A percentile compares a stretch with the other conserved stretches of the same genome.
These are phyloP conservation scores for Perognathus longimembris DNA, from an alignment of 2,113 vertebrate species.

Conservation along the genomic window DNA sequence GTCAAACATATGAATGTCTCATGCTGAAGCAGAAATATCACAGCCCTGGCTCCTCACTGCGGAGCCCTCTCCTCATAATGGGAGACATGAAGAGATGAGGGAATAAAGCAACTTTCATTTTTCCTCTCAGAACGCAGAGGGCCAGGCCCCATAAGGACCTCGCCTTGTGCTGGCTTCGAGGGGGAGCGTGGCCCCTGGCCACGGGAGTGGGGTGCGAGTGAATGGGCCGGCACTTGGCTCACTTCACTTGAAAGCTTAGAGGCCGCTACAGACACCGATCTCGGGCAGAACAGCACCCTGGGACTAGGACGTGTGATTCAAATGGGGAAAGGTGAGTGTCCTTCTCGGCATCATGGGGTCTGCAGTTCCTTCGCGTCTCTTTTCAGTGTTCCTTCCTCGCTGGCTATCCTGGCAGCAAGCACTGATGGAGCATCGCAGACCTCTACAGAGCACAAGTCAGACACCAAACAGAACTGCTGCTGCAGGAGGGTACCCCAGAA, in stretches of 20 bases:
- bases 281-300: slow-evolving; percentile 76
- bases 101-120: slow-evolving; percentile 84
- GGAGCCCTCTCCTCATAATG: slow-evolving; percentile 78
- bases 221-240: slow-evolving; percentile 80
- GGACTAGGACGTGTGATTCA: slow-evolving; percentile 75
- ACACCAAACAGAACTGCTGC: background rate
- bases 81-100: slow-evolving; percentile 81
- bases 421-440: background rate
- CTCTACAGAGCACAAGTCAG: slow-evolving; percentile 20
- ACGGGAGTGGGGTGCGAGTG: slow-evolving; percentile 78
- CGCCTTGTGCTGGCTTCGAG: slow-evolving; percentile 81
- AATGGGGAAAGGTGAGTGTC: slow-evolving; percentile 78
- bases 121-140: slow-evolving; percentile 73
- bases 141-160: slow-evolving; percentile 74
- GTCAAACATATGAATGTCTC: slow-evolving; percentile 80
- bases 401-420: background rate
- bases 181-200: slow-evolving; percentile 82
- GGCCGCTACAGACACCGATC: slow-evolving; percentile 62
- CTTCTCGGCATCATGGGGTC: slow-evolving; percentile 66
- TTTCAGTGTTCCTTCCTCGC: slow-evolving; percentile 52
- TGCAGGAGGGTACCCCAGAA: background rate
- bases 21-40: slow-evolving; percentile 78
- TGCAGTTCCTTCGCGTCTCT: slow-evolving; percentile 68
- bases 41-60: slow-evolving; percentile 72
- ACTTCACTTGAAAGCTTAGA: slow-evolving; percentile 82